Percentiles rank a stretch among this genome's conserved stretches.
Conservation (phyloP, 2,888 invertebrate species). For the Phania funesta region DNA sequence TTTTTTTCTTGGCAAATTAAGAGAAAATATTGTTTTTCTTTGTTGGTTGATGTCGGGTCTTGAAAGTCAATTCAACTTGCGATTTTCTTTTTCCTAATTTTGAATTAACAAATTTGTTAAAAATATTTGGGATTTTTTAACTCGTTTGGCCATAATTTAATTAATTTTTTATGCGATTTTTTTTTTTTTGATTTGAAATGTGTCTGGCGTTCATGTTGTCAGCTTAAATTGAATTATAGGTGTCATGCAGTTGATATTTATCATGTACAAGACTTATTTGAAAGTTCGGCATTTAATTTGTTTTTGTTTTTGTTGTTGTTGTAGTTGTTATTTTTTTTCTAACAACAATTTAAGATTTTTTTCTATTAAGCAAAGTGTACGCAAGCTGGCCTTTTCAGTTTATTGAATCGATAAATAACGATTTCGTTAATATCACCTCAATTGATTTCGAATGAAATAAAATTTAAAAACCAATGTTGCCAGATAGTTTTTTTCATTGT, state of each 20-base stretch:
- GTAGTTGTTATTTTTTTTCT: background rate
- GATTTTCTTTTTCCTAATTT: background rate
- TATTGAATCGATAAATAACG: no score
- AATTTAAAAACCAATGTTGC: no score
- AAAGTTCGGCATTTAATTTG: background rate
- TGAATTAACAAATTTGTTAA: background rate
- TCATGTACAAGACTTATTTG: conserved; percentile 3
- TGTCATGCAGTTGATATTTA: conserved; percentile 12
- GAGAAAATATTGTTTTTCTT: background rate
- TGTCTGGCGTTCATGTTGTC: conserved; percentile 2
- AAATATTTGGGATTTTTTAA: conserved; percentile 4
- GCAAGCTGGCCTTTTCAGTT: no score
- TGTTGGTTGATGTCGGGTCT: background rate
- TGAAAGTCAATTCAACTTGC: background rate
- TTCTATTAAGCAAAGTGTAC: no score
- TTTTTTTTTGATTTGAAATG: background rate
- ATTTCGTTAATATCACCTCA: no score
- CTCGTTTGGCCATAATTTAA: conserved; percentile 28
- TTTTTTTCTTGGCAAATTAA: conserved; percentile 1
- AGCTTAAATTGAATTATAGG: conserved; percentile 24
- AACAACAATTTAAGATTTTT: background rate
- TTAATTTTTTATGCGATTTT: background rate
- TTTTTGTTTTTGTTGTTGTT: background rate
- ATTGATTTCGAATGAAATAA: no score
- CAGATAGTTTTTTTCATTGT: no score